Evolutionary conservation across 2,888 invertebrate species (phyloP), one percentile per base, ranked within the genome.

Genomic region (Aphidius colemani): DNA sequence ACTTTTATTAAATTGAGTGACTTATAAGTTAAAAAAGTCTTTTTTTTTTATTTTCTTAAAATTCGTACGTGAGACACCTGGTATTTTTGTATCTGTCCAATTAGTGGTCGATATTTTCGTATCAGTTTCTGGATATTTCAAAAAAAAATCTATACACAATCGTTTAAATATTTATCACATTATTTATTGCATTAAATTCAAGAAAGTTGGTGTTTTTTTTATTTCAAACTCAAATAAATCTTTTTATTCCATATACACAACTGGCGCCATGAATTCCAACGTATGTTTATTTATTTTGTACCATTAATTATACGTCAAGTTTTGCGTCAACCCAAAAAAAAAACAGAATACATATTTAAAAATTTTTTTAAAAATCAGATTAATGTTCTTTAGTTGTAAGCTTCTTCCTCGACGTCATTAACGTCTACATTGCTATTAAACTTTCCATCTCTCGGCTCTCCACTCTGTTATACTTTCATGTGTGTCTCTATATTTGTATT

Each of bases 261-360:
- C 61, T 40, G 53, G 53, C 61, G 53, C 53, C 53, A 46, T 39
- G 13, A 11, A 60, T 45, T 3, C 39, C 30, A 30, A 39, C 40
- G 40, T 39, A 46, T 41, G 43, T 55, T 45, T 44, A 43, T 57
- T 45, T 11, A 44, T 44, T 53, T 45, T 50, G 51, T 44, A 50
- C 51, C 62, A 57, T 63, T 58, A 63, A 63, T 63, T 63, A 57
- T 63, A 30, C 51, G 62, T 30, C 30, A 50, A 30, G 51, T 57
- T 45, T 39, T 50, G 51, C 40, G n/a, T 57, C 62, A 51, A 30
- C 30, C 5, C 45, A 41, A 43, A 11, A 53, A 39, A 53, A 56
- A 45, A 30, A 30, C 7, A 11, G 46, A 46, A 46, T 11, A 46
- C 11, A 46, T 11, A 57, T 30, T 30, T 30, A 30, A 18, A 18